A percentile compares a stretch with the other conserved stretches of the same genome.
Conservation (phyloP, 2,888 invertebrate species). For the Subacronicta megacephala region DNA sequence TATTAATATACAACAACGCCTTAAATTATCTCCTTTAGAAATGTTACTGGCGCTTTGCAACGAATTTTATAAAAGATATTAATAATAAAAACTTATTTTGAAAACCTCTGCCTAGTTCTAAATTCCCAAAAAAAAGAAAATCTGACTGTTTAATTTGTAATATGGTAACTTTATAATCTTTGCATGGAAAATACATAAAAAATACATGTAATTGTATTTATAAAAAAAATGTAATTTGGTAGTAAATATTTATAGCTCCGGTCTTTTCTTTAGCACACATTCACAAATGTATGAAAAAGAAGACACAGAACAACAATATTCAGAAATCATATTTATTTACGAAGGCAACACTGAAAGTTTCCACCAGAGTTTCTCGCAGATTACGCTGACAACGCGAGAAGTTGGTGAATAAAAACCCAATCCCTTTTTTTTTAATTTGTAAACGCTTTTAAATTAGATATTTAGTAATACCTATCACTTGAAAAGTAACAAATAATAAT, state of each 20-base stretch:
- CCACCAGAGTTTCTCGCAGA: slow-evolving; percentile 23
- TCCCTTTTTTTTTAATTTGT: no score
- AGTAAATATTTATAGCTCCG: background rate
- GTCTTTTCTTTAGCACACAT: slow-evolving; percentile 4
- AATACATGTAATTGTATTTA: no score
- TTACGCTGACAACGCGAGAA: slow-evolving; percentile 26
- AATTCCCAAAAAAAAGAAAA: no score
- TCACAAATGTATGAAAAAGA: slow-evolving; percentile 1
- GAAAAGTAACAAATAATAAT: no score
- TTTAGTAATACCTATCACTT: no score
- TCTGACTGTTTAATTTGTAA: no score
- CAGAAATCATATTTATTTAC: background rate
- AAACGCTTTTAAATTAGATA: no score
- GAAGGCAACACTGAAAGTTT: slow-evolving; percentile 8
- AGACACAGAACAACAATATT: background rate
- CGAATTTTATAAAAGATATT: slow-evolving; percentile 47
- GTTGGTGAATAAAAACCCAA: slow-evolving; percentile 14
- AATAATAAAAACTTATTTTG: background rate
- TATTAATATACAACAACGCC: slow-evolving; percentile 65
- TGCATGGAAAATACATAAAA: no score
- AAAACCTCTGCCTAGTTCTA: slow-evolving; percentile 6
- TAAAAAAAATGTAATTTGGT: no score
- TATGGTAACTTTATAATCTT: no score
- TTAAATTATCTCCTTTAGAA: slow-evolving; percentile 50
- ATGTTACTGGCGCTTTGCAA: slow-evolving; percentile 65